phyloP scores from a whole-genome alignment of 2,113 vertebrate genomes.

The Protobothrops mucrosquamatus region DNA sequence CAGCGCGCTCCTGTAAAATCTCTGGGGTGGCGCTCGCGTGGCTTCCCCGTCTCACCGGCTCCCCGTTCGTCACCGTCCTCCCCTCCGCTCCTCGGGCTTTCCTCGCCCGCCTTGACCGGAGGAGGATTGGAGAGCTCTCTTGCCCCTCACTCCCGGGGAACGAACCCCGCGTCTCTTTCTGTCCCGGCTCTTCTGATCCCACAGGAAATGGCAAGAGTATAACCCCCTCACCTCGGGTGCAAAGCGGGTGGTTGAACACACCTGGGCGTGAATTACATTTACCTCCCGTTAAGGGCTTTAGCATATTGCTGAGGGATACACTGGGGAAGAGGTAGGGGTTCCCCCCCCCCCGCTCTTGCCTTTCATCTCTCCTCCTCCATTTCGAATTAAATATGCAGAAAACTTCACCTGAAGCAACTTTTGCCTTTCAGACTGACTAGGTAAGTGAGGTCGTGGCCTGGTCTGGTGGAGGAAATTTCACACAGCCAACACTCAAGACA shows the following conservation, averaged over 20 bases:
- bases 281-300: neutral
- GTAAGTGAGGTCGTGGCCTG: neutral
- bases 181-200: neutral
- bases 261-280: neutral
- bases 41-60: neutral
- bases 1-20: neutral
- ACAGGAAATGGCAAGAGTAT: neutral
- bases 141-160: neutral
- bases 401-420: slow-evolving; percentile 2
- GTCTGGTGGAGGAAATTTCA: neutral
- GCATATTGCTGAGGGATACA: neutral
- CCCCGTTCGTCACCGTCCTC: neutral
- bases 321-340: neutral
- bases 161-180: neutral
- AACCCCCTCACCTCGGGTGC: fast-evolving
- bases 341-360: fast-evolving
- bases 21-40: neutral
- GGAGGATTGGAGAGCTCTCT: neutral
- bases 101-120: no score
- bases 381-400: neutral
- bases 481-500: neutral
- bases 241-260: neutral
- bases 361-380: neutral
- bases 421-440: neutral
- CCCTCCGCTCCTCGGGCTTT: neutral